Percentiles rank a stretch among this genome's conserved stretches.
Conservation (phyloP, 1,140 invertebrate genomes). For the Zelostemma sp. region DNA sequence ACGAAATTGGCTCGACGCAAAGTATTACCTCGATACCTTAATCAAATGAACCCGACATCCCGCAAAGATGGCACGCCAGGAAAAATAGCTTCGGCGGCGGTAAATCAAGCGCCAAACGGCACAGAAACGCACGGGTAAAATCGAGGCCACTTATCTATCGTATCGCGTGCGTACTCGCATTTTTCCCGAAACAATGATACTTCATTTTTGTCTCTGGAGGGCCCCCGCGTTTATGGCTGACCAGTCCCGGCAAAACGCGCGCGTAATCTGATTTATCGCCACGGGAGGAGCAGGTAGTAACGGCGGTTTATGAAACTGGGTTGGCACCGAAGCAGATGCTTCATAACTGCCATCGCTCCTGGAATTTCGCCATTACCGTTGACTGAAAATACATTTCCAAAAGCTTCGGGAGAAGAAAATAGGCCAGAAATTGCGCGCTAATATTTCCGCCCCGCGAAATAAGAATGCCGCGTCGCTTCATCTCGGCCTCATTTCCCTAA, state of each 20-base stretch:
- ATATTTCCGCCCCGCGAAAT: too few relatives aligned
- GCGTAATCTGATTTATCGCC: constrained; percentile 56
- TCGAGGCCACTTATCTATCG: constrained; percentile 5
- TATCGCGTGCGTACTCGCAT: constrained; percentile 17
- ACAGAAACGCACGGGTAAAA: neutral
- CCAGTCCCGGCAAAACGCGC: constrained; percentile 36
- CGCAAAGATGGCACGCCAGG: neutral
- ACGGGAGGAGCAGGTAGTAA: constrained; percentile 44
- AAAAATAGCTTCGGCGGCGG: neutral
- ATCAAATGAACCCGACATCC: neutral
- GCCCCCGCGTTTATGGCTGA: constrained; percentile 32
- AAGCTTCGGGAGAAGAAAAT: too few relatives aligned
- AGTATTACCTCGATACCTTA: neutral
- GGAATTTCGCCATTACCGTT: constrained; percentile 50
- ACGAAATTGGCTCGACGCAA: neutral
- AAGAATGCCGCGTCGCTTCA: too few relatives aligned
- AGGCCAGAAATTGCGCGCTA: constrained; percentile 23
- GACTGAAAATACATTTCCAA: constrained; percentile 47
- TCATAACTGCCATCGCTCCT: constrained; percentile 35
- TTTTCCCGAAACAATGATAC: constrained; percentile 22
- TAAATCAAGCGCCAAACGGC: neutral
- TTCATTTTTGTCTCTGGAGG: constrained; percentile 29
- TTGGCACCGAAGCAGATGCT: constrained; percentile 39
- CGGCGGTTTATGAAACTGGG: constrained; percentile 48
- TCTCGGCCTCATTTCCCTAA: too few relatives aligned